phyloP scores from a whole-genome alignment of 2,888 invertebrate genomes.

The Sminthurides aquaticus region DNA sequence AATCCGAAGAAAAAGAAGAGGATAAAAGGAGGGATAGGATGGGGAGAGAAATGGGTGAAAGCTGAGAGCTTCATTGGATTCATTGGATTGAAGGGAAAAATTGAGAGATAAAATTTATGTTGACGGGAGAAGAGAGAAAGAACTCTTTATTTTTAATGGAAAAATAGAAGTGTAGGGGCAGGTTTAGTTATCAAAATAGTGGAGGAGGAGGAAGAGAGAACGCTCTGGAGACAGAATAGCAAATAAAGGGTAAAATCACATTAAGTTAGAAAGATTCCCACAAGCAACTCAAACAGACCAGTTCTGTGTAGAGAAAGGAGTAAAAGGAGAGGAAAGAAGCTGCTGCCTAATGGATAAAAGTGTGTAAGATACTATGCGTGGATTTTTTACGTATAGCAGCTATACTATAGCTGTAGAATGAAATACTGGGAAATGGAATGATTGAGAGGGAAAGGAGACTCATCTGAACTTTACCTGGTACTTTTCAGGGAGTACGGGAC shows the following conservation, averaged over 20 bases:
- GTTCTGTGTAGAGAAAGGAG: not conserved
- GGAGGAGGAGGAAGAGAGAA: not conserved
- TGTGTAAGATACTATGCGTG: no score
- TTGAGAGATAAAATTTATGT: not conserved
- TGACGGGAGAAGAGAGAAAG: not conserved
- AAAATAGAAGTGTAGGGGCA: not conserved
- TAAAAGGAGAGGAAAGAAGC: not conserved
- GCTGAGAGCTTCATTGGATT: no score
- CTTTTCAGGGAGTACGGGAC: constrained; percentile 44
- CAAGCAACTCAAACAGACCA: not conserved
- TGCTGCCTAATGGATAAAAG: not conserved
- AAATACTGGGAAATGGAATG: no score
- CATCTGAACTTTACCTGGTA: not conserved
- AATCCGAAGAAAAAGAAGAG: no score
- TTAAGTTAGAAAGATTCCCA: not conserved
- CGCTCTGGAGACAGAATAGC: not conserved
- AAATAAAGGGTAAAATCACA: not conserved
- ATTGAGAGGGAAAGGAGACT: no score
- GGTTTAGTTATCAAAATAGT: not conserved
- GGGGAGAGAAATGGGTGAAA: no score
- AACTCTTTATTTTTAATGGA: not conserved
- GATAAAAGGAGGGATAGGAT: no score
- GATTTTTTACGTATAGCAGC: no score
- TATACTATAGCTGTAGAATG: not conserved
- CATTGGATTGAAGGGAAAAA: not conserved